Evolutionary conservation across 2,797 vertebrate genomes (phyloP).

Genomic region (Saguinus oedipus): DNA sequence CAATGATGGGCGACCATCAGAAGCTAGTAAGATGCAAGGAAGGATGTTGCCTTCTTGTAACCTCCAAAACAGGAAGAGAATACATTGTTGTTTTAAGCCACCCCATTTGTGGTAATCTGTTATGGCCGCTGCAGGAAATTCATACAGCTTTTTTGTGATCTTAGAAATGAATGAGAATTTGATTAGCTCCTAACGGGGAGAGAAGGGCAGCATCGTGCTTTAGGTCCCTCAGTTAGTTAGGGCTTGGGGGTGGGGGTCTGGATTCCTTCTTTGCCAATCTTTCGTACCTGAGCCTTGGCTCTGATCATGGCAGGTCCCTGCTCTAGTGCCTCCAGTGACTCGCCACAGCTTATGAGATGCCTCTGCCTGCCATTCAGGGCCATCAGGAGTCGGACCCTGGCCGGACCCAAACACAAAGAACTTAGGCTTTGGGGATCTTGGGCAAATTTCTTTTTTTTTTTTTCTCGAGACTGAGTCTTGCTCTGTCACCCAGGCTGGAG

Average conservation of each 20-base stretch:
- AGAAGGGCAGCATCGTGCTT: background rate
- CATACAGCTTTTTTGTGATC: background rate
- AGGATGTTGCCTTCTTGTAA: background rate
- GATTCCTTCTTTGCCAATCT: background rate
- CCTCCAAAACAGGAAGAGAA: background rate
- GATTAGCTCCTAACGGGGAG: background rate
- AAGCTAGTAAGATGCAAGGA: background rate
- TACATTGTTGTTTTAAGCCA: background rate
- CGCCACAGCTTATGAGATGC: background rate
- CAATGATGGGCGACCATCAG: background rate
- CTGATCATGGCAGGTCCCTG: background rate
- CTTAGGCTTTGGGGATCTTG: background rate
- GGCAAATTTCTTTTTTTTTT: background rate
- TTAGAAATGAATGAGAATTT: background rate
- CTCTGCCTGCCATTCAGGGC: background rate
- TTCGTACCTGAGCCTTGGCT: background rate
- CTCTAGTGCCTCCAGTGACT: background rate
- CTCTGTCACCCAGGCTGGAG: no score
- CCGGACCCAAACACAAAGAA: background rate
- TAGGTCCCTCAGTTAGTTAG: background rate
- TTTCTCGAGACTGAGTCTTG: no score
- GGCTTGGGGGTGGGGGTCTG: background rate
- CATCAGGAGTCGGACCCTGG: background rate
- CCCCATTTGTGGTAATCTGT: background rate
- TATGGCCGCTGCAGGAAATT: background rate